Percentiles rank a stretch among this genome's conserved stretches.
These are phyloP conservation scores for Sula dactylatra DNA, from an alignment of 2,113 vertebrate genomes.

Conservation along the genomic window DNA sequence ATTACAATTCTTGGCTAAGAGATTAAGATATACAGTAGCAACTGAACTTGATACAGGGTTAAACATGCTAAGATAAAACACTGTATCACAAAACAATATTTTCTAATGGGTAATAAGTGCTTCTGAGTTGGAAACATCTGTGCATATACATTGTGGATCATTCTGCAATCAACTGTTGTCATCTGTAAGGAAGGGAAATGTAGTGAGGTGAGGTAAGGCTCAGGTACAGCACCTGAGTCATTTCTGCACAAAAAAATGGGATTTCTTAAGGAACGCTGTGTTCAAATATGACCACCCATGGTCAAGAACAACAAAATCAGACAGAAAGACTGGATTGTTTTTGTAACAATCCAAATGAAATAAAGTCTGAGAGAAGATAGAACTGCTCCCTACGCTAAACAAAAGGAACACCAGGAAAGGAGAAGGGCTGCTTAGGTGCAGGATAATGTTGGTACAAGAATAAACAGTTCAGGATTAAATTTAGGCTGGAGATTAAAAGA, in stretches of 20 bases:
- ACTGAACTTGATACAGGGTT: neutral
- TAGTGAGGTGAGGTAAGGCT: neutral
- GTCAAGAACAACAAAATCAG: neutral
- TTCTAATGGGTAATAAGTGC: neutral
- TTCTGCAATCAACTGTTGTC: neutral
- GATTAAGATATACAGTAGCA: neutral
- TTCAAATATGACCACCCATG: neutral
- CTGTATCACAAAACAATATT: neutral
- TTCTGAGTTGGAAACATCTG: neutral
- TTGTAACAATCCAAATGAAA: neutral
- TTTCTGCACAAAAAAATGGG: neutral
- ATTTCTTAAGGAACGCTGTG: neutral
- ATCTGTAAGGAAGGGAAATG: neutral
- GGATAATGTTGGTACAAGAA: neutral
- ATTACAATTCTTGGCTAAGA: neutral
- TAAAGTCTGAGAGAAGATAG: neutral
- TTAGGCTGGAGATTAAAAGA: neutral
- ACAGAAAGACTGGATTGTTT: neutral
- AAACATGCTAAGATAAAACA: neutral
- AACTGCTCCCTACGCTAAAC: neutral
- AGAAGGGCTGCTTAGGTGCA: neutral
- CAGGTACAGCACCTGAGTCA: neutral
- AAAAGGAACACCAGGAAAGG: neutral
- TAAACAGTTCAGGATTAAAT: neutral
- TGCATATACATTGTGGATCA: neutral